Evolutionary conservation across 2,888 invertebrate genomes (phyloP), one percentile per base, ranked within the genome.

Genomic region (Nezara viridula): DNA sequence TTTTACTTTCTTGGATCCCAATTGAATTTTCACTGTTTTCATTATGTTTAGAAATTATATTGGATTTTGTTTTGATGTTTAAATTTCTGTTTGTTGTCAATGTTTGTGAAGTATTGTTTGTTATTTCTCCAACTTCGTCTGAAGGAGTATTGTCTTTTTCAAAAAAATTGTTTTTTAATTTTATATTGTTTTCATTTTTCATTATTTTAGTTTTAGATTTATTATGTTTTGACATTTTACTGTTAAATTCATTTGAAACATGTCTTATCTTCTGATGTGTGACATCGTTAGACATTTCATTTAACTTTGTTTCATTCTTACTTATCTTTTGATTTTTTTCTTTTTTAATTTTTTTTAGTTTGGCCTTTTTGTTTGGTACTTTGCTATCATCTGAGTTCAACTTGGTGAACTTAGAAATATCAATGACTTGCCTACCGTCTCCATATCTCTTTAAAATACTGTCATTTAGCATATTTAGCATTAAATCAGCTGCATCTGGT

Each of bases 401-500:
- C 14, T 81, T 81, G 24, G 24, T 81, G 14, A 81, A 81, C 12
- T n/a, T 81, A 2, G 44, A 40, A 40, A 81, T 9, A 81, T 81
- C 81, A 19, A 81, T 81, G 14, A n/a, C 10, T 81, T 81, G 40
- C 47, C 44, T 81, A 81, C 44, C n/a, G 24, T 40, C 44, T 37
- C 81, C 81, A 55, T 55, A 86, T 86, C 37, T 37, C 52, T 52
- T 86, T 32, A 55, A 24, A 32, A 86, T 86, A 27, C 50, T 55
- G 1, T 86, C 50, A 86, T 86, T 86, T 40, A 86, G 12, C 55
- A 86, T 52, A 52, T 40, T 50, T 19, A 86, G 40, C 86, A 86
- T 86, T 55, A 86, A 55, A 47, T 55, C 86, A 49, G 86, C 55
- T 50, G 86, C 40, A 40, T 86, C 86, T 55, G 50, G 86, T n/a